Conservation (phyloP, 2,797 vertebrate species). For the Geotrypetes seraphini region DNA sequence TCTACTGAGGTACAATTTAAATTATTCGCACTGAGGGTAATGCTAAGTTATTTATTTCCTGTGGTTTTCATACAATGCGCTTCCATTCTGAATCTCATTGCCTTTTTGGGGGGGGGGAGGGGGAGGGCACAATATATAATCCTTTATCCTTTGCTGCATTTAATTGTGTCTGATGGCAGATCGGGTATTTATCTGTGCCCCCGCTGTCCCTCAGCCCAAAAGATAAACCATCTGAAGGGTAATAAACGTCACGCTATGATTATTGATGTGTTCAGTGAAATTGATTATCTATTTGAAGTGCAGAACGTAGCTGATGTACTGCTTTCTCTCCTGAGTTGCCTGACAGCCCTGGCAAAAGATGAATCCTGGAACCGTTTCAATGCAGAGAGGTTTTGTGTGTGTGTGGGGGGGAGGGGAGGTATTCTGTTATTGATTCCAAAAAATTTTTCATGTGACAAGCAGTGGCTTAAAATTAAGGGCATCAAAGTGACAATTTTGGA, state of each 20-base stretch:
- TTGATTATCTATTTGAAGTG: slow-evolving; percentile 80
- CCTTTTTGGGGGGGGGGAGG: slow-evolving; percentile 11
- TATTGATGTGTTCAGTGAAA: slow-evolving; percentile 90
- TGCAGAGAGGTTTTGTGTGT: no score
- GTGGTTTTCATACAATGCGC: slow-evolving; percentile 20
- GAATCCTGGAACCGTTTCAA: slow-evolving; percentile 21
- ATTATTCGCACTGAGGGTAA: slow-evolving; percentile 6
- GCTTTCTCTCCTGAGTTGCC: slow-evolving; percentile 47
- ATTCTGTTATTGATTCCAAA: slow-evolving; percentile 37
- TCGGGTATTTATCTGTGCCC: slow-evolving; percentile 73
- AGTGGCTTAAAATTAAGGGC: no score
- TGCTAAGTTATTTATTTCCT: slow-evolving; percentile 32
- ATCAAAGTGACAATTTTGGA: no score
- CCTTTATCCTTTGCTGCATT: slow-evolving; percentile 36
- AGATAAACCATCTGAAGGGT: slow-evolving; percentile 81
- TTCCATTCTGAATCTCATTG: slow-evolving; percentile 42
- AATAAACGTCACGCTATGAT: slow-evolving; percentile 86
- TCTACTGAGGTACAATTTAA: neutral
- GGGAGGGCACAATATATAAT: slow-evolving; percentile 36
- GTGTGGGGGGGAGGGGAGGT: no score
- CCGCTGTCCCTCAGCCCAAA: slow-evolving; percentile 73
- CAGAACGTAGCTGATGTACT: slow-evolving; percentile 56
- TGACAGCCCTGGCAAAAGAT: slow-evolving; percentile 41
- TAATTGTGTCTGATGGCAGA: slow-evolving; percentile 70
- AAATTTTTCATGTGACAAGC: slow-evolving; percentile 14